These are phyloP conservation scores for Drosophila micromelanica DNA, from an alignment of 1,140 invertebrate species.

Conservation along the genomic window DNA sequence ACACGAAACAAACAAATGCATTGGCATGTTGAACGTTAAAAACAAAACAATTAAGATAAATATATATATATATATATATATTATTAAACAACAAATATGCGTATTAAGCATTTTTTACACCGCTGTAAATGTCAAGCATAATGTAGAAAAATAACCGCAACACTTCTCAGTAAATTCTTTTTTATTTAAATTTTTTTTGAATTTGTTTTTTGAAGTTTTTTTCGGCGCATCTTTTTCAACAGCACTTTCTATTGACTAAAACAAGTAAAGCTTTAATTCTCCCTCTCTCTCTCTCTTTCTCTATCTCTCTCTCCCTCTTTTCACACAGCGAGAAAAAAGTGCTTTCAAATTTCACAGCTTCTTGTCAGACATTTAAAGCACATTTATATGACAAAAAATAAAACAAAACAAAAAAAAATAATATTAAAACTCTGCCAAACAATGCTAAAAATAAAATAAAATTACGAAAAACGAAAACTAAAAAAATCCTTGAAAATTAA, in stretches of 20 bases:
- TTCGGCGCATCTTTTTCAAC: not conserved
- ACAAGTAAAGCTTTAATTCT: slow-evolving; percentile 46
- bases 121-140: slow-evolving; percentile 70
- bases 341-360: slow-evolving; percentile 17
- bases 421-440: slow-evolving; percentile 59
- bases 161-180: slow-evolving; percentile 12
- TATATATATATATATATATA: slow-evolving; percentile 38
- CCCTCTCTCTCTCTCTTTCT: not conserved
- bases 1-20: slow-evolving; percentile 49
- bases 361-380: slow-evolving; percentile 19
- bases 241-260: slow-evolving; percentile 1
- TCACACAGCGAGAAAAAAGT: too few species aligned
- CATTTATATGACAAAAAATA: slow-evolving; percentile 29
- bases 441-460: slow-evolving; percentile 40
- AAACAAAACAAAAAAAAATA: slow-evolving; percentile 15
- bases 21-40: slow-evolving; percentile 58
- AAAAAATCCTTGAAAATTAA: slow-evolving; percentile 7
- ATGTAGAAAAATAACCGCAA: slow-evolving; percentile 32
- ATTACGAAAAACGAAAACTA: slow-evolving; percentile 9
- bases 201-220: not conserved
- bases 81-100: slow-evolving; percentile 45
- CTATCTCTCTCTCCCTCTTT: too few species aligned
- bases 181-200: not conserved
- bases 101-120: slow-evolving; percentile 45
- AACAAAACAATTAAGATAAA: slow-evolving; percentile 10